These are phyloP conservation scores for Notolepis coatsorum DNA, from an alignment of 2,797 vertebrate genomes.

Conservation along the genomic window DNA sequence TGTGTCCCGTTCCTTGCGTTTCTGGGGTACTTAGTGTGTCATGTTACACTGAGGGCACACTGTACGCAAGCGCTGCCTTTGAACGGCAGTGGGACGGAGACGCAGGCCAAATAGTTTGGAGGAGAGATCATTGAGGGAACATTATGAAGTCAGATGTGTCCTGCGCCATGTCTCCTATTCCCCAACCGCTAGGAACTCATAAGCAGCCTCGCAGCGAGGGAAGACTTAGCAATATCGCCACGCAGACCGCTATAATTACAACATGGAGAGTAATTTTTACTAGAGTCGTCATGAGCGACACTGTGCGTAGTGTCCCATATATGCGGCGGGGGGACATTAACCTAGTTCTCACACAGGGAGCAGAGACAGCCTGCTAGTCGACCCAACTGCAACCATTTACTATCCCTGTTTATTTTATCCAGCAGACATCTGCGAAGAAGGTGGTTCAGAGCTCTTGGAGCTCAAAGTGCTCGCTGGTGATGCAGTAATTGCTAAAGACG, in stretches of 20 bases:
- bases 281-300: slow-evolving; percentile 20
- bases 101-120: slow-evolving; percentile 74
- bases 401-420: slow-evolving; percentile 61
- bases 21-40: slow-evolving; percentile 52
- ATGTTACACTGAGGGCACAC: slow-evolving; percentile 66
- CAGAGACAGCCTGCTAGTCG: slow-evolving; percentile 10
- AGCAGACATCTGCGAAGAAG: slow-evolving; percentile 74
- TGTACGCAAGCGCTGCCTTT: slow-evolving; percentile 54
- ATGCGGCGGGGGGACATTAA: slow-evolving; percentile 17
- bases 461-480: slow-evolving; percentile 66
- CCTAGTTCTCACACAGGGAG: background rate
- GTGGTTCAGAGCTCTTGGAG: slow-evolving; percentile 60
- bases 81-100: slow-evolving; percentile 61
- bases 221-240: slow-evolving; percentile 23
- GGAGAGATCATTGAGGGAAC: slow-evolving; percentile 70
- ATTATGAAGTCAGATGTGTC: slow-evolving; percentile 75
- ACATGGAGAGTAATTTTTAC: background rate
- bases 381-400: slow-evolving; percentile 57
- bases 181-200: slow-evolving; percentile 38
- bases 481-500: slow-evolving; percentile 83
- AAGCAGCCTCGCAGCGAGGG: slow-evolving; percentile 11
- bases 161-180: slow-evolving; percentile 44
- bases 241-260: slow-evolving; percentile 6
- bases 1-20: slow-evolving; percentile 34
- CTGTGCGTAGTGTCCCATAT: slow-evolving; percentile 10